Evolutionary conservation across 2,888 invertebrate species (phyloP), one percentile per base, ranked within the genome.

Genomic region (Microctonus aethiopoides): DNA sequence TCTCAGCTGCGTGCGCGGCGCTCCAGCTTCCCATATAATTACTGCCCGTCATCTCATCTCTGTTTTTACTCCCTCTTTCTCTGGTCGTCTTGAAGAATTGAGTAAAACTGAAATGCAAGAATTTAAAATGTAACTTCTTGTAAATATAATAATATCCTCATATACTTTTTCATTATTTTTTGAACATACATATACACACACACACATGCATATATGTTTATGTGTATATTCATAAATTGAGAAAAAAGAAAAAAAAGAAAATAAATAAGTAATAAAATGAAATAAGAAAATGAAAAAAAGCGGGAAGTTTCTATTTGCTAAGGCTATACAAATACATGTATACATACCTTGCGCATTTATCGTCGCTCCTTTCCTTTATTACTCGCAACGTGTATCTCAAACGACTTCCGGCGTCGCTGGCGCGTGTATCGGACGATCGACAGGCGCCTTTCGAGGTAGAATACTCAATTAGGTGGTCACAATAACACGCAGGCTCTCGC

Each of bases 391-490:
- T 81, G 79, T 82, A 83, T 82, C 81, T 79, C 73, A 77, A 76
- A 77, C 78, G 81, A 84, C 83, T 84, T 84, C 83, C 83, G 83
- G 83, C 80, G 80, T 79, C 65, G 68, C 46, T 69, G 65, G 70
- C 62, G 65, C 71, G 67, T 70, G 78, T 83, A 84, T 84, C 83
- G 79, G 77, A 76, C 80, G 82, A 84, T 84, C 83, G 83, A 83
- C 83, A 82, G 81, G 81, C 76, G 75, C 77, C 81, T 82, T 78
- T 78, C 81, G 78, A 78, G 77, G 75, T 76, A 77, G 82, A 84
- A 84, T 84, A 83, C 83, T 83, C 83, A 84, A 84, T 83, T 83
- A 83, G 76, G 69, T 72, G 61, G 70, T 66, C 60, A 70, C 70
- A 70, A 70, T 70, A 70, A 65, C 52, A 70, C 70, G 52, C 65